These are phyloP conservation scores for Ligdia adustata DNA, from an alignment of 2,888 invertebrate species.

Conservation along the genomic window DNA sequence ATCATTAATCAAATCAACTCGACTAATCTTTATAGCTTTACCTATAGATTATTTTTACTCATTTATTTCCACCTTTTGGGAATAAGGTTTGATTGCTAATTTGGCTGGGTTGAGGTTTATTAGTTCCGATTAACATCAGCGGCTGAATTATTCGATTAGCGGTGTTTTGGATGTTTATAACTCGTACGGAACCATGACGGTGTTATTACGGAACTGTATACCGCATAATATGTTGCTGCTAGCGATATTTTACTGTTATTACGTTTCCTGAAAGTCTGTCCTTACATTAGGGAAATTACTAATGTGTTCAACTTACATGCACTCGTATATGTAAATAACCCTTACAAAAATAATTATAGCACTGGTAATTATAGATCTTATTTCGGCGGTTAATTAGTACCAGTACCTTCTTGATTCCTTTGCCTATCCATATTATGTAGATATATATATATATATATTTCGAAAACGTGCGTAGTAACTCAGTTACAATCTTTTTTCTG, in stretches of 20 bases:
- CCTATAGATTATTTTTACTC: conserved; percentile 1
- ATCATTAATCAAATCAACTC: conserved; percentile 6
- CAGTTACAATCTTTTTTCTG: no score
- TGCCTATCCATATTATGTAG: no score
- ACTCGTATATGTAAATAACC: no score
- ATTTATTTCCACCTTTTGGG: conserved; percentile 3
- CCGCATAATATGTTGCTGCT: conserved; percentile 6
- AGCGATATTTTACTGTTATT: conserved; percentile 9
- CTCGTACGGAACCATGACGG: neutral
- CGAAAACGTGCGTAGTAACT: no score
- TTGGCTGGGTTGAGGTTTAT: conserved; percentile 9
- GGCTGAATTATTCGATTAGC: conserved; percentile 11
- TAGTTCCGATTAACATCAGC: conserved; percentile 5
- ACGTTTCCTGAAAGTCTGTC: conserved; percentile 4
- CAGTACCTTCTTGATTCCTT: no score
- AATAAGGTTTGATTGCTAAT: conserved; percentile 14
- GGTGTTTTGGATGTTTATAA: neutral
- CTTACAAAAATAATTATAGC: no score
- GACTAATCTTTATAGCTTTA: conserved; percentile 8
- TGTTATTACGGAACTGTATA: conserved; percentile 4
- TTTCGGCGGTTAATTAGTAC: no score
- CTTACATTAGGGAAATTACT: conserved; percentile 4
- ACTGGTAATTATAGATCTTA: no score
- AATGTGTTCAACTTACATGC: no score
- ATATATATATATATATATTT: no score